Percentiles rank a stretch among this genome's conserved stretches.
These are phyloP conservation scores for Sminthurinus aureus DNA, from an alignment of 2,888 invertebrate species.

Conservation along the genomic window DNA sequence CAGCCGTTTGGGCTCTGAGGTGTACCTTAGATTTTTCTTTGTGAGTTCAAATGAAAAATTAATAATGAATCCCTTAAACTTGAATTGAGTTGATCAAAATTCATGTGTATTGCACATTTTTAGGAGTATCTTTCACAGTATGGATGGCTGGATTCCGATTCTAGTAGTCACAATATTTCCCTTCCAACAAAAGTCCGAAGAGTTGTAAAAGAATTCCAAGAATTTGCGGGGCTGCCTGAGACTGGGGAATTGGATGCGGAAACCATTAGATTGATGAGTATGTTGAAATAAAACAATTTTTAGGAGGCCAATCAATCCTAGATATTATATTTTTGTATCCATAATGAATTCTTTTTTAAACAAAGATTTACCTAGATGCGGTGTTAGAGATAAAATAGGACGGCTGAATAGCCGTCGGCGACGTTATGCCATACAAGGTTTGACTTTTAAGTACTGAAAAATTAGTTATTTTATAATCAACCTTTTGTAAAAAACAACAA, in stretches of 20 bases:
- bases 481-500: not conserved
- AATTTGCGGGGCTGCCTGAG: constrained; percentile 50
- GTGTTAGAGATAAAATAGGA: constrained; percentile 88
- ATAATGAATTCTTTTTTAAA: not conserved
- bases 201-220: constrained; percentile 50
- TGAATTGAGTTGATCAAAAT: no score
- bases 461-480: not conserved
- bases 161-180: constrained; percentile 77
- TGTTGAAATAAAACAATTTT: constrained; percentile 34
- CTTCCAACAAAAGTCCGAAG: constrained; percentile 70
- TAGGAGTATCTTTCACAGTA: constrained; percentile 90
- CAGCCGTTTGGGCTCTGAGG: no score
- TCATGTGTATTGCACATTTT: constrained; percentile 46
- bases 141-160: constrained; percentile 71
- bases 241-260: constrained; percentile 49
- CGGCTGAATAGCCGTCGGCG: constrained; percentile 79
- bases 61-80: no score
- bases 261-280: constrained; percentile 56
- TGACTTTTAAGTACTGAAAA: constrained; percentile 51
- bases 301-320: constrained; percentile 42
- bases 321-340: constrained; percentile 44
- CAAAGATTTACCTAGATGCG: constrained; percentile 75
- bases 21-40: no score
- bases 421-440: constrained; percentile 91
- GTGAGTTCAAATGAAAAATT: no score